Evolutionary conservation across 2,113 vertebrate species (phyloP).

Genomic region (Psettodes erumei): DNA sequence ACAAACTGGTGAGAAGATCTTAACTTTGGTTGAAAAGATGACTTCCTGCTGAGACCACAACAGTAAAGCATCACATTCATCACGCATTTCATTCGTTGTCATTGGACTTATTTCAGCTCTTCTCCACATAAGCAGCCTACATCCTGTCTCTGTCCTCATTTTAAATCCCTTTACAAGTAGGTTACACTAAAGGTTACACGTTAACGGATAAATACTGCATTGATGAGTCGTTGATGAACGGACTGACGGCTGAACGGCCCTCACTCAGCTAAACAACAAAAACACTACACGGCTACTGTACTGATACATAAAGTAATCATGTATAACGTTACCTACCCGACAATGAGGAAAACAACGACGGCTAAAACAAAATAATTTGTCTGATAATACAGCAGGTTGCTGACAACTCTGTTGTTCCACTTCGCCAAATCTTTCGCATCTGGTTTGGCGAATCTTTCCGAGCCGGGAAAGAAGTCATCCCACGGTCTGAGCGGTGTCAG

Average conservation of each 20-base stretch:
- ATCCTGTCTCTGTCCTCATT: not conserved
- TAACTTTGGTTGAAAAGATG: not conserved
- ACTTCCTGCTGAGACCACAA: not conserved
- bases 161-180: conserved; percentile 4
- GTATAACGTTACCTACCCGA: conserved; percentile 87
- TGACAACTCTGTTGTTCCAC: conserved; percentile 95
- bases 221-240: too few species aligned
- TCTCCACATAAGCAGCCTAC: not conserved
- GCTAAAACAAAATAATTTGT: conserved; percentile 91
- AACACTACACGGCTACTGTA: not conserved
- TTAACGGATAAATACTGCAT: not conserved
- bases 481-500: conserved; percentile 88
- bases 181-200: not conserved
- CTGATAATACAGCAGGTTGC: conserved; percentile 96
- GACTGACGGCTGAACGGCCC: too few species aligned
- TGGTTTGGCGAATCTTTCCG: conserved; percentile 88
- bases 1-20: not conserved
- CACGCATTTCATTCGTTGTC: not conserved
- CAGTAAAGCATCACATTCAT: not conserved
- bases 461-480: conserved; percentile 91
- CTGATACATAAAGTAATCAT: not conserved
- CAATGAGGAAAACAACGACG: conserved; percentile 85
- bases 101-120: not conserved
- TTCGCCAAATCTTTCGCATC: conserved; percentile 88
- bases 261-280: too few species aligned